Evolutionary conservation across 2,113 vertebrate species (phyloP).

Genomic region (Spermophilus dauricus): DNA sequence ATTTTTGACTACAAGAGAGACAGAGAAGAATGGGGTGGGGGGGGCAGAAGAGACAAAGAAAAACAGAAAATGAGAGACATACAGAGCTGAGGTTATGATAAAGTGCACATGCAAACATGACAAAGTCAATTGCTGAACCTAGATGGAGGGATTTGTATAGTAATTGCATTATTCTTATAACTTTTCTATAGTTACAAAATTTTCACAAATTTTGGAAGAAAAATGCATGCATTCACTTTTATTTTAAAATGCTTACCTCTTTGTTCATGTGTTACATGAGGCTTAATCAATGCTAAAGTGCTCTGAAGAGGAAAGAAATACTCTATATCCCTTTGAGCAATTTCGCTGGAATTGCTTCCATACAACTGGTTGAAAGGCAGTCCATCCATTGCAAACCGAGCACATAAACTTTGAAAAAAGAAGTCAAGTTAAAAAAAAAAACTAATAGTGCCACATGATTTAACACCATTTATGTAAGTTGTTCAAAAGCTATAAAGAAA

Average conservation of each 20-base stretch:
- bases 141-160: neutral
- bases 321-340: conserved; percentile 68
- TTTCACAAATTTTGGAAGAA: neutral
- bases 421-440: conserved; percentile 27
- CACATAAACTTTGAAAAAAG: conserved; percentile 71
- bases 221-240: neutral
- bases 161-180: neutral
- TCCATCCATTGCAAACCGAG: conserved; percentile 55
- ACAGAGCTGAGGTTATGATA: neutral
- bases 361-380: conserved; percentile 76
- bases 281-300: conserved; percentile 73
- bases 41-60: neutral
- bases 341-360: conserved; percentile 67
- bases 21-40: neutral
- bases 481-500: neutral
- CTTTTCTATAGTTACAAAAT: neutral
- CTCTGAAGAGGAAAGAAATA: conserved; percentile 75
- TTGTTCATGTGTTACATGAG: conserved; percentile 63
- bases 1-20: neutral
- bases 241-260: conserved; percentile 70
- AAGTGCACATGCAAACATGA: neutral
- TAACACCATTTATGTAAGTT: neutral
- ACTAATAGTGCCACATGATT: neutral
- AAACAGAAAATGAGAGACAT: neutral
- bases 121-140: neutral